phyloP scores from a whole-genome alignment of 2,888 invertebrate species.

The Dryobota labecula region DNA sequence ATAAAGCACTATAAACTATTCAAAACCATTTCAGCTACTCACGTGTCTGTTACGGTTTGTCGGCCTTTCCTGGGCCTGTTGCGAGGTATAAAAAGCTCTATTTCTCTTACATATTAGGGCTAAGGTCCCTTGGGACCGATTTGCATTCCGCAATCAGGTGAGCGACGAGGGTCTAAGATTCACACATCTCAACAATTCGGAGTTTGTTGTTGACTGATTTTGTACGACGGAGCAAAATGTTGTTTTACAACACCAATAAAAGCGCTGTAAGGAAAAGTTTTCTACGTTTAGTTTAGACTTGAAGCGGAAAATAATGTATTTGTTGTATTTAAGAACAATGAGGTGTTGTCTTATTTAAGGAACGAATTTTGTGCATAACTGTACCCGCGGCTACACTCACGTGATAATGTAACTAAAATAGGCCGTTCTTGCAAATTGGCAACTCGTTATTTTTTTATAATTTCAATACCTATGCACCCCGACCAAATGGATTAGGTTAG shows the following conservation, averaged over 20 bases:
- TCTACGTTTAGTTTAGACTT: slow-evolving; percentile 40
- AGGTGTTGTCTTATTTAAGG: slow-evolving; percentile 1
- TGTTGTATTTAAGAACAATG: slow-evolving; percentile 19
- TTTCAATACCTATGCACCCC: too few relatives aligned
- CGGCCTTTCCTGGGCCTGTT: slow-evolving; percentile 62
- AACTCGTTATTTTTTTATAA: too few relatives aligned
- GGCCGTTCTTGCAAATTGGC: too few relatives aligned
- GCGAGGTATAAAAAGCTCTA: slow-evolving; percentile 76
- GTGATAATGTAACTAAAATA: too few relatives aligned
- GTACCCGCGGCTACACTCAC: too few relatives aligned
- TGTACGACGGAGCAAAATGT: slow-evolving; percentile 68
- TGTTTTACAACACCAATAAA: slow-evolving; percentile 68
- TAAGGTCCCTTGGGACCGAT: slow-evolving; percentile 76
- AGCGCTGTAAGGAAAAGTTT: slow-evolving; percentile 53
- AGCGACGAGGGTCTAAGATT: slow-evolving; percentile 80
- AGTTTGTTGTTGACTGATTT: slow-evolving; percentile 77
- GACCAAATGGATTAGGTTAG: too few relatives aligned
- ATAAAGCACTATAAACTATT: slow-evolving; percentile 80
- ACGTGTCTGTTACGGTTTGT: slow-evolving; percentile 76
- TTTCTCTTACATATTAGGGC: slow-evolving; percentile 73
- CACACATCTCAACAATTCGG: slow-evolving; percentile 77
- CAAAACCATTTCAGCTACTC: slow-evolving; percentile 77
- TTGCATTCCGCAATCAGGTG: slow-evolving; percentile 83
- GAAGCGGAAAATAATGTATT: slow-evolving; percentile 42
- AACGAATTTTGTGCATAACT: background rate